Conservation (phyloP, 2,888 invertebrate species). For the Acronicta aceris region DNA sequence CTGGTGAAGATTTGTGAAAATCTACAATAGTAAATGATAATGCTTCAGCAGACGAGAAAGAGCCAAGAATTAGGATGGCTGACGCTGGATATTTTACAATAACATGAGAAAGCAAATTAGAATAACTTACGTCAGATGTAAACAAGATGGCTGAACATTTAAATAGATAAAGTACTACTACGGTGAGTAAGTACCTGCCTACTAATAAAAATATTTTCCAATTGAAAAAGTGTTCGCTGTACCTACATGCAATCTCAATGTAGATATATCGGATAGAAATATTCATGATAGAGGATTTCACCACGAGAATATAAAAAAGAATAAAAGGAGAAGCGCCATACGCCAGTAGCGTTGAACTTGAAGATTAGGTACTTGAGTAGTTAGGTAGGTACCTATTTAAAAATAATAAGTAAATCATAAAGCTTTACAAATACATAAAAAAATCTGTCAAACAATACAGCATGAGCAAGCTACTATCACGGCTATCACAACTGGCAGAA, state of each 20-base stretch:
- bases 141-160: conserved; percentile 39
- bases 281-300: too few species aligned
- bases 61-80: background rate
- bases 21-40: background rate
- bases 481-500: conserved; percentile 40
- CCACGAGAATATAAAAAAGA: too few species aligned
- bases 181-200: too few species aligned
- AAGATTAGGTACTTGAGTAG: conserved; percentile 4
- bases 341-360: background rate
- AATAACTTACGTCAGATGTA: conserved; percentile 26
- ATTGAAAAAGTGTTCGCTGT: too few species aligned
- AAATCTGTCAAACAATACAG: conserved; percentile 28
- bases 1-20: background rate
- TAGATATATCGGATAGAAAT: too few species aligned
- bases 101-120: conserved; percentile 30
- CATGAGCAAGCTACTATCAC: conserved; percentile 32
- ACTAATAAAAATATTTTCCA: too few species aligned
- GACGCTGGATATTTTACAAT: conserved; percentile 4
- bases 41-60: too few species aligned
- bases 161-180: too few species aligned
- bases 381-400: too few species aligned
- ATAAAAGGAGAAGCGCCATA: too few species aligned
- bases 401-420: too few species aligned
- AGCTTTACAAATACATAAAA: background rate
- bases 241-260: too few species aligned